Percentiles rank a stretch among this genome's conserved stretches.
Conservation (phyloP, 2,113 vertebrate genomes). For the Peromyscus polionotus region DNA sequence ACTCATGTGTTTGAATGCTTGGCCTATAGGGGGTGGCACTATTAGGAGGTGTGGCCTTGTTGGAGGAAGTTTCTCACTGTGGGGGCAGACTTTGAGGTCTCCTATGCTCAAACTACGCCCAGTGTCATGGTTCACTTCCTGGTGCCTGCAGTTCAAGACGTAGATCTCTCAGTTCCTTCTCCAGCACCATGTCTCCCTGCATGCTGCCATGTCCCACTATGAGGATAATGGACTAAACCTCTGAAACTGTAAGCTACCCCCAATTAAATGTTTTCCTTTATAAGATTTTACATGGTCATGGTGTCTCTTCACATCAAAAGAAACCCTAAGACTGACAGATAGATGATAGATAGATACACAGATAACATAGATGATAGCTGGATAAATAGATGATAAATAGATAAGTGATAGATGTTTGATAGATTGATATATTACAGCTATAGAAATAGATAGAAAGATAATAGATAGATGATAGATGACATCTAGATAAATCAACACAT, state of each 20-base stretch:
- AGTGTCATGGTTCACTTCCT: not conserved
- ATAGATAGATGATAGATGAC: not conserved
- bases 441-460: not conserved
- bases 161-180: not conserved
- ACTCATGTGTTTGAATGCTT: not conserved
- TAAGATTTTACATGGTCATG: not conserved
- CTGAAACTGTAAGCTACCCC: no score
- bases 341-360: not conserved
- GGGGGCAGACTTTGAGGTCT: not conserved
- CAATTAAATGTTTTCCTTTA: not conserved
- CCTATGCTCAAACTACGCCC: not conserved
- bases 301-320: not conserved
- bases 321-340: not conserved
- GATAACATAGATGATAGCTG: not conserved
- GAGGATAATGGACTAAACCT: not conserved
- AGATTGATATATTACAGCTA: not conserved
- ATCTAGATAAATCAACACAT: not conserved
- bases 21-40: not conserved
- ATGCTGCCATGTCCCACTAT: no score
- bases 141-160: not conserved
- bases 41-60: not conserved
- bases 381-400: not conserved
- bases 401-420: not conserved
- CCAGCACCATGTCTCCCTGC: not conserved
- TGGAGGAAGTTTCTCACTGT: not conserved